Evolutionary conservation across 2,113 vertebrate species (phyloP).

Genomic region (Gnathonemus echidnorhynchus): DNA sequence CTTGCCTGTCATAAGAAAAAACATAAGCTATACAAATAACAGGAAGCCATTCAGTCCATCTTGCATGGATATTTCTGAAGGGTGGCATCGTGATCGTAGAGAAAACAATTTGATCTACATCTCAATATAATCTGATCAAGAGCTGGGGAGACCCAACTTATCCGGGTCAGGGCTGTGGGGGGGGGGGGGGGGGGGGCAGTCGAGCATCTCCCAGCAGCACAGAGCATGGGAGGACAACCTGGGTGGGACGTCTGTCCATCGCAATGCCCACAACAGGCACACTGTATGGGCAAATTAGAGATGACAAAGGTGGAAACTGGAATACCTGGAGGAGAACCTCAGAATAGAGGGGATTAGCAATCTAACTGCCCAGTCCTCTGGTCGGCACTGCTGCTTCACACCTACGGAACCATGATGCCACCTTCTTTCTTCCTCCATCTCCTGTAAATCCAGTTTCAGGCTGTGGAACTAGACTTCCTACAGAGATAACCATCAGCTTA

Average conservation of each 20-base stretch:
- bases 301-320: not conserved
- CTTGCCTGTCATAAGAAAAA: not conserved
- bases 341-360: not conserved
- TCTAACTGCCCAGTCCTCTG: not conserved
- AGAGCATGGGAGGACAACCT: not conserved
- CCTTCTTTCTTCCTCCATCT: not conserved
- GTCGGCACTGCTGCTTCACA: too few relatives aligned
- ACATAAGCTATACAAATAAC: not conserved
- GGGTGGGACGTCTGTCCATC: not conserved
- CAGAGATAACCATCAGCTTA: not conserved
- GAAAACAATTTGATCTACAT: not conserved
- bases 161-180: not conserved
- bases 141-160: not conserved
- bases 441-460: not conserved
- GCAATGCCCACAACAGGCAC: not conserved
- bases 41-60: not conserved
- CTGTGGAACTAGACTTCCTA: not conserved
- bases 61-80: not conserved
- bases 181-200: not conserved
- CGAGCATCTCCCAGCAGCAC: not conserved
- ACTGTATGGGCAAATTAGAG: not conserved
- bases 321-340: not conserved
- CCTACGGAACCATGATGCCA: not conserved
- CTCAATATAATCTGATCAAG: not conserved
- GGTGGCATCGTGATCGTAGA: not conserved